These are phyloP conservation scores for Epinephelus cyanopodus DNA, from an alignment of 2,113 vertebrate genomes.

Conservation along the genomic window DNA sequence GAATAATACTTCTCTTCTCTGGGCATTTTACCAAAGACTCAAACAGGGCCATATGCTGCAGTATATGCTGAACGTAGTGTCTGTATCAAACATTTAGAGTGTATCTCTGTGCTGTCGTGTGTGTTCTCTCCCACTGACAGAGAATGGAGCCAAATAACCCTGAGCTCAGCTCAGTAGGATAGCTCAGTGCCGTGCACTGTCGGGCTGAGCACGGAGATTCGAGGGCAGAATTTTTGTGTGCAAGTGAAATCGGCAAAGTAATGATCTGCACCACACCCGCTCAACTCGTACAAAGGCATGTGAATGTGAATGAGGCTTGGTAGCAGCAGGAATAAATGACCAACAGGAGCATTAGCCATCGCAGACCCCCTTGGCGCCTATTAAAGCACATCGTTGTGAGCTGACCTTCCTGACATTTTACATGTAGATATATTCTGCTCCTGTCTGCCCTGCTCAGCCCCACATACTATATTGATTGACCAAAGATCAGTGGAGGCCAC, in stretches of 20 bases:
- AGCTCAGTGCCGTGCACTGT: constrained; percentile 35
- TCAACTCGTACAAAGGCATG: constrained; percentile 5
- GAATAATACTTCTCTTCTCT: not conserved
- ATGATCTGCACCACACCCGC: constrained; percentile 5
- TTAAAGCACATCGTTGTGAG: constrained; percentile 37
- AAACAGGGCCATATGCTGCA: not conserved
- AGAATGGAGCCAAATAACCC: constrained; percentile 53
- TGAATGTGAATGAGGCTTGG: not conserved
- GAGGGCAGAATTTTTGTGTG: not conserved
- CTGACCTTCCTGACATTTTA: constrained; percentile 49
- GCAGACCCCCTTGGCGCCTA: not conserved
- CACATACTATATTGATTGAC: constrained; percentile 50
- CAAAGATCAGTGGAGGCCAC: constrained; percentile 40
- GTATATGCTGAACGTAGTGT: constrained; percentile 7
- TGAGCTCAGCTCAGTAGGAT: constrained; percentile 65
- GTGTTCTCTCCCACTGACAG: constrained; percentile 41
- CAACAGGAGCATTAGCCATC: not conserved
- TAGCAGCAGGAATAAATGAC: constrained; percentile 34
- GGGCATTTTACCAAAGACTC: constrained; percentile 5
- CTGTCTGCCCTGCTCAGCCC: constrained; percentile 24
- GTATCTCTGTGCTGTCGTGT: constrained; percentile 36
- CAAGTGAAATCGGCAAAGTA: not conserved
- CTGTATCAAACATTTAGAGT: constrained; percentile 27
- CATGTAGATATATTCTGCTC: constrained; percentile 65
- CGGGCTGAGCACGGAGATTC: constrained; percentile 32